Base-by-base conservation (phyloP, 1,140 invertebrate genomes). In the Triops longicaudatus region DNA sequence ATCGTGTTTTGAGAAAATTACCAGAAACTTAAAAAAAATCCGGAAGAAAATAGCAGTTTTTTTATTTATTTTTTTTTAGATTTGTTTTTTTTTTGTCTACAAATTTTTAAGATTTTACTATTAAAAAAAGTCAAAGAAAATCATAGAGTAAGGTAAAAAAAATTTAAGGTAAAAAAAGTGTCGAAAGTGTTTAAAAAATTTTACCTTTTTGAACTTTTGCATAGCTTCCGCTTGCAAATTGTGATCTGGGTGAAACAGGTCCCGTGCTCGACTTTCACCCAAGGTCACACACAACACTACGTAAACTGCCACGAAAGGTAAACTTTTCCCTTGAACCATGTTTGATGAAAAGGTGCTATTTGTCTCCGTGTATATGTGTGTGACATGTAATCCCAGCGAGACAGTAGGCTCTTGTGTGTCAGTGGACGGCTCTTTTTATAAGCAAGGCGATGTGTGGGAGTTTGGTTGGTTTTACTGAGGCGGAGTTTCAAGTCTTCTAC, bases 151-250 rank as follows among this genome's bases (percentile, higher is more conserved):
- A n/a, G n/a, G n/a, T n/a, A n/a, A n/a, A n/a, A n/a, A n/a, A n/a
- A n/a, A n/a, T n/a, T n/a, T n/a, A n/a, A n/a, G n/a, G n/a, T n/a
- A n/a, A n/a, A n/a, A n/a, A n/a, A n/a, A n/a, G n/a, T n/a, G n/a
- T n/a, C n/a, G n/a, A n/a, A n/a, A n/a, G n/a, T n/a, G n/a, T n/a
- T n/a, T n/a, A n/a, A n/a, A n/a, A n/a, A n/a, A n/a, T n/a, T n/a
- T n/a, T 73, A 72, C 63, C 28, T 37, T 31, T 22, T 26, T 41
- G 11, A 22, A 37, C 5, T 73, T 31, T 73, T 63, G 5, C 37
- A 72, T 72, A 22, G 44, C 63, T 77, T 37, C 71, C 41, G 63
- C 72, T 72, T 72, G 7, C 76, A 22, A 50, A 26, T 75, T 37
- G 14, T 44, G 41, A 41, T 42, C 74, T n/a, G 41, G 17, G 26